A percentile compares a stretch with the other conserved stretches of the same genome.
Conservation (phyloP, 2,888 invertebrate species). For the Osmoderma eremita region DNA sequence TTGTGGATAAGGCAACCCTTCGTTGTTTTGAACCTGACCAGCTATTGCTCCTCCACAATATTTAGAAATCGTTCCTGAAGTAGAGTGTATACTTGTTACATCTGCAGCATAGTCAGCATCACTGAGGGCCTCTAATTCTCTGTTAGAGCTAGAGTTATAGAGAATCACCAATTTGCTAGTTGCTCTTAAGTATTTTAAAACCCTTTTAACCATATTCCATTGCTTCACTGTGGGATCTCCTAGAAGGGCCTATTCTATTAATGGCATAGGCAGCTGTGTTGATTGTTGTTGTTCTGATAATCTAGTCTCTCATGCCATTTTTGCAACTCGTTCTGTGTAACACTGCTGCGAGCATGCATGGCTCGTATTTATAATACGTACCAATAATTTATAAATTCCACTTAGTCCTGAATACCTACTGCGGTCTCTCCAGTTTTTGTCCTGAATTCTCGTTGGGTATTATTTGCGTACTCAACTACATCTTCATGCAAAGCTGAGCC, state of each 20-base stretch:
- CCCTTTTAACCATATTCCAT: too few species aligned
- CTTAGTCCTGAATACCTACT: neutral
- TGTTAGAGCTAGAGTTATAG: too few species aligned
- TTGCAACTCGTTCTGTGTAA: slow-evolving; percentile 31
- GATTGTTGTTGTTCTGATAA: slow-evolving; percentile 43
- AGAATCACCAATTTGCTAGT: too few species aligned
- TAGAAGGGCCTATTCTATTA: slow-evolving; percentile 1
- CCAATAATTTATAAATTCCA: neutral
- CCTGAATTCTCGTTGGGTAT: neutral
- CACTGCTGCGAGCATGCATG: neutral
- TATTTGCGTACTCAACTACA: neutral
- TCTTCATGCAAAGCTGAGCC: neutral
- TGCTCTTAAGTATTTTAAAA: too few species aligned
- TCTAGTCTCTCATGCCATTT: slow-evolving; percentile 46
- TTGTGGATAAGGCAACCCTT: neutral
- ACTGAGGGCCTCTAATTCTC: too few species aligned
- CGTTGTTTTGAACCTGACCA: too few species aligned
- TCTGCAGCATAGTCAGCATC: too few species aligned
- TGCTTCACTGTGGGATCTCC: too few species aligned
- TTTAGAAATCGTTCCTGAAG: too few species aligned
- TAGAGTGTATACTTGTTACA: too few species aligned
- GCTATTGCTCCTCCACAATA: too few species aligned
- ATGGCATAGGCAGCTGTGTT: slow-evolving; percentile 6
- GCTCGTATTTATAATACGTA: neutral
- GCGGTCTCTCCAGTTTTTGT: neutral